These are phyloP conservation scores for Poeciliopsis occidentalis DNA, from an alignment of 2,113 vertebrate species.

Conservation along the genomic window DNA sequence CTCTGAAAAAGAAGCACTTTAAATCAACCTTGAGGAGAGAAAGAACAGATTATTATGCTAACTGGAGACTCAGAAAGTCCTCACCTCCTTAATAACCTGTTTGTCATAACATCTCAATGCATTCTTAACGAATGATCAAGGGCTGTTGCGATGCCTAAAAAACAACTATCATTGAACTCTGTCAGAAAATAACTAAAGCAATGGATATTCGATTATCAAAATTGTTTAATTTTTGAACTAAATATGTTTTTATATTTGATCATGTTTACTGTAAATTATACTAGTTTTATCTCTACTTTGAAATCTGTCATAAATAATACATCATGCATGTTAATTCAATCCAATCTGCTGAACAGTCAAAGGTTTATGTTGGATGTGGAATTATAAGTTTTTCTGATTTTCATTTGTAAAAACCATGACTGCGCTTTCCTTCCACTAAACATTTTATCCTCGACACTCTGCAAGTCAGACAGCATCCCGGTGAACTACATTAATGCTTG, in stretches of 20 bases:
- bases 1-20: neutral
- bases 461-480: neutral
- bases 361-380: too few species aligned
- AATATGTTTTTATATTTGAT: too few species aligned
- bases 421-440: neutral
- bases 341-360: too few species aligned
- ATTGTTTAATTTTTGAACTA: too few species aligned
- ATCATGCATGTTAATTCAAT: too few species aligned
- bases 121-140: conserved; percentile 18
- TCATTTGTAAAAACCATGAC: neutral
- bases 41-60: conserved; percentile 30
- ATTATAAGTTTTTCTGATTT: neutral
- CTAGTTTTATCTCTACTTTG: too few species aligned
- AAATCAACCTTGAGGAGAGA: conserved; percentile 12
- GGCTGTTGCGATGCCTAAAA: neutral
- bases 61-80: conserved; percentile 40
- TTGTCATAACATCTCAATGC: conserved; percentile 27
- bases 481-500: neutral
- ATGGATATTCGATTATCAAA: too few species aligned
- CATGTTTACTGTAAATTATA: too few species aligned
- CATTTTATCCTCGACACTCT: too few species aligned
- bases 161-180: too few species aligned
- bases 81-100: conserved; percentile 24
- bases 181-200: too few species aligned
- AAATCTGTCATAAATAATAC: too few species aligned